These are phyloP conservation scores for Brachynemurus nebulosus DNA, from an alignment of 2,888 invertebrate genomes.

Conservation along the genomic window DNA sequence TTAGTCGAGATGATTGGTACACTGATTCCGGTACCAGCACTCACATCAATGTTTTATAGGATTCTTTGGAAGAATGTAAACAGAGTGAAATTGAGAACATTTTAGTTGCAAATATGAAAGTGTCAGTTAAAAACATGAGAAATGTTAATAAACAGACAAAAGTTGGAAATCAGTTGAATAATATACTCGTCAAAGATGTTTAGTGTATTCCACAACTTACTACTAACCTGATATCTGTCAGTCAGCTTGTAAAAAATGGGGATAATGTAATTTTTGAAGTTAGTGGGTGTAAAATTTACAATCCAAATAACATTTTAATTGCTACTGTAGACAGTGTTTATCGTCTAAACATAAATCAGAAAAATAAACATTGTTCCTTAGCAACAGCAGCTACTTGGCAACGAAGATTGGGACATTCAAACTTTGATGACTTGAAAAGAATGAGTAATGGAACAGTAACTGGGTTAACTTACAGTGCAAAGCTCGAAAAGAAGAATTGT, in stretches of 20 bases:
- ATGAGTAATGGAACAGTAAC: too few relatives aligned
- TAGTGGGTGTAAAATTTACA: slow-evolving; percentile 15
- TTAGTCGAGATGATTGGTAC: too few relatives aligned
- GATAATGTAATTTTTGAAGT: slow-evolving; percentile 16
- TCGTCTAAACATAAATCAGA: slow-evolving; percentile 9
- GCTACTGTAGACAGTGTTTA: slow-evolving; percentile 18
- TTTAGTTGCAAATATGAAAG: slow-evolving; percentile 12
- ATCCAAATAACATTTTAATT: slow-evolving; percentile 12
- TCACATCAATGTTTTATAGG: too few relatives aligned
- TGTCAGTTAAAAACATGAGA: slow-evolving; percentile 16
- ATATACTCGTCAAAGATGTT: slow-evolving; percentile 14
- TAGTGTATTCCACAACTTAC: slow-evolving; percentile 18
- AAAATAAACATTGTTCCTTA: too few relatives aligned
- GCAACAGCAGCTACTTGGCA: not conserved
- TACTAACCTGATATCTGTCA: slow-evolving; percentile 20
- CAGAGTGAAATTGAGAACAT: too few relatives aligned
- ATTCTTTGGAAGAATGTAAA: too few relatives aligned
- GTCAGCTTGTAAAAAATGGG: slow-evolving; percentile 18
- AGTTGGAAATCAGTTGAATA: slow-evolving; percentile 10
- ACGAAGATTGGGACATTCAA: not conserved
- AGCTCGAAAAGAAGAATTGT: too few relatives aligned
- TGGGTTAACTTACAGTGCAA: too few relatives aligned
- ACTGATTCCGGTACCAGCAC: too few relatives aligned
- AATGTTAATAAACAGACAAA: slow-evolving; percentile 15
- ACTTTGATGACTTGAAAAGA: too few relatives aligned